These are phyloP conservation scores for Thereuonema tuberculata DNA, from an alignment of 1,140 invertebrate genomes.

Conservation along the genomic window DNA sequence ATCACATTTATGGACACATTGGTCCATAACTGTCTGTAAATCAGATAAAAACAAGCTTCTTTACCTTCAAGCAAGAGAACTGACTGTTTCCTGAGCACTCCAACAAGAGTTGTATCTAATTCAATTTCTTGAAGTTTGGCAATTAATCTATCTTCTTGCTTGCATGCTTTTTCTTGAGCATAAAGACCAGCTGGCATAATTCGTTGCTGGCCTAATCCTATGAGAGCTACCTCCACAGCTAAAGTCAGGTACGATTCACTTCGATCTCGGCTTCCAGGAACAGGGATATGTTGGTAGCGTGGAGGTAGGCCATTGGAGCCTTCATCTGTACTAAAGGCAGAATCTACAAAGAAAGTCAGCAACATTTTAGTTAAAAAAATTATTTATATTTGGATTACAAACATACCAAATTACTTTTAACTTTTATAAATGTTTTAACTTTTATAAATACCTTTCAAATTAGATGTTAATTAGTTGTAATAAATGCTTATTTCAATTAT, in stretches of 20 bases:
- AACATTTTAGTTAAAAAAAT: neutral
- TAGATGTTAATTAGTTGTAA: no score
- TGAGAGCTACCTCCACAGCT: slow-evolving; percentile 47
- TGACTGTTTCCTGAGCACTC: slow-evolving; percentile 32
- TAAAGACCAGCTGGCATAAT: slow-evolving; percentile 63
- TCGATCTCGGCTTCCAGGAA: slow-evolving; percentile 50
- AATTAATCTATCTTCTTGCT: slow-evolving; percentile 63
- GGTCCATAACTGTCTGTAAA: no score
- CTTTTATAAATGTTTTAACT: no score
- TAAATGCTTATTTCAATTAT: no score
- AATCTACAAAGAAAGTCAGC: neutral
- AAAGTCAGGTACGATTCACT: slow-evolving; percentile 62
- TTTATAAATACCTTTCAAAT: no score
- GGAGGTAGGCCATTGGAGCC: slow-evolving; percentile 34
- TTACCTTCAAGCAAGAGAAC: slow-evolving; percentile 28
- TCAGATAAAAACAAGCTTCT: no score
- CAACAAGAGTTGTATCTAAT: slow-evolving; percentile 50
- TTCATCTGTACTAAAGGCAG: neutral
- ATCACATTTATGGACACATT: no score
- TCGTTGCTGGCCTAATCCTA: slow-evolving; percentile 57
- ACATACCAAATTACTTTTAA: no score
- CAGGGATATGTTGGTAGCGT: slow-evolving; percentile 54
- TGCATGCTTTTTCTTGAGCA: slow-evolving; percentile 57
- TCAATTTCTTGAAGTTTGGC: slow-evolving; percentile 57
- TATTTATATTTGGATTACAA: neutral